Conservation (phyloP, 2,113 vertebrate genomes). For the Beaufortia kweichowensis region DNA sequence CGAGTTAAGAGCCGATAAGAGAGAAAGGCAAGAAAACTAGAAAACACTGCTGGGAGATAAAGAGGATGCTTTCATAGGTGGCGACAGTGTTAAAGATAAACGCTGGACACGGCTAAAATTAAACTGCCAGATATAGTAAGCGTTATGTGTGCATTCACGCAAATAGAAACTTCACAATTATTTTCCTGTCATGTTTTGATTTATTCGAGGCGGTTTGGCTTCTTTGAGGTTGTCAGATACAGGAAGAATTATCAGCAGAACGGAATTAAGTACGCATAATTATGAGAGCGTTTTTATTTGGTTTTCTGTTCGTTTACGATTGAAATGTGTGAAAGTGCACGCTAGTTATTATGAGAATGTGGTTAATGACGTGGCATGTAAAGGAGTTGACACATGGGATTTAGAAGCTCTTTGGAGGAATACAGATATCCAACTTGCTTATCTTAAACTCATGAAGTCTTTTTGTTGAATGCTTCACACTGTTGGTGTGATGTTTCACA, state of each 20-base stretch:
- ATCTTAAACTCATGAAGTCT: not conserved
- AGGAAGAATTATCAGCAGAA: not conserved
- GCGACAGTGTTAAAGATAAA: not conserved
- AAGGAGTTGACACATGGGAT: not conserved
- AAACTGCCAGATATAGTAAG: constrained; percentile 4
- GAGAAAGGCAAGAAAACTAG: constrained; percentile 4
- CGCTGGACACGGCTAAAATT: not conserved
- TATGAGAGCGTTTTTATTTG: not conserved
- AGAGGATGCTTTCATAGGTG: constrained; percentile 11
- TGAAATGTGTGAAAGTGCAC: not conserved
- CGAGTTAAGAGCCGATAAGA: constrained; percentile 18
- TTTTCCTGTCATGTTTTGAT: constrained; percentile 3
- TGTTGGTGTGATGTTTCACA: too few relatives aligned
- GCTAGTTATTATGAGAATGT: not conserved
- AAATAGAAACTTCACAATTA: constrained; percentile 4
- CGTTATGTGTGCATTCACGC: not conserved
- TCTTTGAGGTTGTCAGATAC: not conserved
- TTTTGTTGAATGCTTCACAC: not conserved
- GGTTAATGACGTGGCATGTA: not conserved
- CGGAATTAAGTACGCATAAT: not conserved
- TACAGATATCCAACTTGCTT: not conserved
- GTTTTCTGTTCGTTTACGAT: not conserved
- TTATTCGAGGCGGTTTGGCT: too few relatives aligned
- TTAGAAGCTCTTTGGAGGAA: not conserved
- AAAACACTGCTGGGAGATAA: constrained; percentile 29